phyloP scores from a whole-genome alignment of 2,113 vertebrate genomes.

The Galemys pyrenaicus region DNA sequence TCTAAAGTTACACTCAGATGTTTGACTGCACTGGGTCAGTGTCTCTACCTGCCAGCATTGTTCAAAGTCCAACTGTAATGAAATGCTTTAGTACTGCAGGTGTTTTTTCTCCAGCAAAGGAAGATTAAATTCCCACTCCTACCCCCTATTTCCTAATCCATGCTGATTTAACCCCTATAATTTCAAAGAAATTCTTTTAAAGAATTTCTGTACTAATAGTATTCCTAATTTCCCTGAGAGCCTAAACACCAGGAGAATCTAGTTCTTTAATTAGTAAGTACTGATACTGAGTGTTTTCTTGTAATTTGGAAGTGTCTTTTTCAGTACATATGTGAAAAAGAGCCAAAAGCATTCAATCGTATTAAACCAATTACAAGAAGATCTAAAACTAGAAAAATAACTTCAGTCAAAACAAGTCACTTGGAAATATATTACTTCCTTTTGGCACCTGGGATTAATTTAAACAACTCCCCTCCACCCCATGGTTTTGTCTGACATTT shows the following conservation, averaged over 20 bases:
- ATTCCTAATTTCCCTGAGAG: constrained; percentile 27
- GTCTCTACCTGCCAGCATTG: neutral
- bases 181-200: constrained; percentile 44
- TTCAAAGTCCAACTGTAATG: neutral
- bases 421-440: constrained; percentile 46
- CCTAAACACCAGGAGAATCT: constrained; percentile 13
- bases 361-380: constrained; percentile 49
- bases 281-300: constrained; percentile 11
- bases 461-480: neutral
- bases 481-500: constrained; percentile 50
- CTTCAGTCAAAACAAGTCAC: constrained; percentile 5
- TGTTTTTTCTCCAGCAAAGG: neutral
- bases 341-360: constrained; percentile 30
- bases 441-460: constrained; percentile 57
- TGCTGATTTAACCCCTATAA: neutral
- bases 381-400: constrained; percentile 3
- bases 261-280: constrained; percentile 53
- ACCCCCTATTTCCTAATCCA: neutral
- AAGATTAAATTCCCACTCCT: neutral
- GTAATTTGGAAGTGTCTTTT: constrained; percentile 17
- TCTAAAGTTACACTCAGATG: neutral
- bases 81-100: neutral
- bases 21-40: neutral
- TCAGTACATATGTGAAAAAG: constrained; percentile 4
- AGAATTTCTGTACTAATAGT: neutral